Evolutionary conservation across 2,888 invertebrate species (phyloP), one percentile per base, ranked within the genome.

Genomic region (Heterodera filipjevi): DNA sequence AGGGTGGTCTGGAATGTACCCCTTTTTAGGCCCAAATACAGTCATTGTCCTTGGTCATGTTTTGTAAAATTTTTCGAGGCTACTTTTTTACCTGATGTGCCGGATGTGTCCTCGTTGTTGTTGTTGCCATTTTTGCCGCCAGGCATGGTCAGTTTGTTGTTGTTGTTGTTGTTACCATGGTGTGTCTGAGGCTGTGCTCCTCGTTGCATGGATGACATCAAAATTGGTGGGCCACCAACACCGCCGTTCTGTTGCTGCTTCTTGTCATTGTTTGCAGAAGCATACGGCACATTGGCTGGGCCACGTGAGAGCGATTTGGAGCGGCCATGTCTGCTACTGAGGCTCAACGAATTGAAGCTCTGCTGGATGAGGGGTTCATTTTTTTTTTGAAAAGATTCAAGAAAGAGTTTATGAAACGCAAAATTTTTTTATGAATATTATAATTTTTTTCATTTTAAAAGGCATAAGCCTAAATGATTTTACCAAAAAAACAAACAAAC

Each of bases 41-140:
- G 39, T 39, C 10, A 39, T 39, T 10, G 44, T 44, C 44, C 44
- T 44, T 44, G 10, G 10, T 39, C 39, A 39, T 0, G 12, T 39
- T 39, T 39, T 6, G 39, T 12, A 39, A 39, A 0, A 6, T 39
- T 0, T 39, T 39, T 10, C 6, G 6, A 6, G 2, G 32, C 30
- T n/a, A 49, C 22, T 39, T 5, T n/a, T 16, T 49, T 32, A 75
- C 75, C 75, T 19, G 75, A 75, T 16, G 75, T 75, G 68, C 64
- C 75, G 19, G 75, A 75, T 12, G 75, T 75, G 68, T 75, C 75
- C 46, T 75, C 75, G 46, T 75, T 75, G 39, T 74, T 73, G 53
- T 46, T 66, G 44, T 75, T 75, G 66, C 35, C 30, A 27, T 27
- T 46, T n/a, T 66, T 66, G 6, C 22, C 46, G 64, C 39, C 27